Evolutionary conservation across 2,888 invertebrate species (phyloP), one percentile per base, ranked within the genome.

Genomic region (Drosophila anomelani): DNA sequence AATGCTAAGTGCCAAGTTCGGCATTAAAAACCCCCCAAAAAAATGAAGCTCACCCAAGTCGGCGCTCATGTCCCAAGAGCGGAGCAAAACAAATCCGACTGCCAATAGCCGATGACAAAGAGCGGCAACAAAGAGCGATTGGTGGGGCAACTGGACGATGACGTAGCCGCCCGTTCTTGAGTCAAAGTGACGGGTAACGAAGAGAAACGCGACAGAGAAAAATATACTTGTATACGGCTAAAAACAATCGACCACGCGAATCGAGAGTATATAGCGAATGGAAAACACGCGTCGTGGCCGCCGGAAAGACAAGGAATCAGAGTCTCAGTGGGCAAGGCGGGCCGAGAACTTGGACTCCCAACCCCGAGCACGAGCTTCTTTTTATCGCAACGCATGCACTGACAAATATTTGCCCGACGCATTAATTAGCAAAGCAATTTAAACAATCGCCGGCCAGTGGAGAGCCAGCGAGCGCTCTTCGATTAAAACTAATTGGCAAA

Each of bases 401-500:
- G 56, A 29, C 57, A 47, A 75, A 75, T 74, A 53, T 78, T 73
- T 61, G 44, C 63, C 54, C 58, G 53, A 44, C 63, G 67, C 59
- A 73, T 74, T 74, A 74, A 74, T 73, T 74, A 73, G 60, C 73
- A 74, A 74, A 74, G 74, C 66, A 66, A 66, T 66, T 60, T 60
- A 66, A 73, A 53, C 73, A 66, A 70, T 55, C 73, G 55, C 41
- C 47, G 55, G 34, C 39, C 53, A 44, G 46, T 29, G 43, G 43
- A 62, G 55, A 36, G 53, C 64, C 43, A 43, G 55, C 61, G 70
- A 59, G 60, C 70, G 70, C 79, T 69, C 78, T 76, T 77, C 83
- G 80, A 81, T 80, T 78, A 78, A 76, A 86, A 83, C 81, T 81
- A 81, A 88, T 83, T 85, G 73, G 59, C 78, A 78, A 84, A 71